Evolutionary conservation across 2,888 invertebrate species (phyloP), one percentile per base, ranked within the genome.

Genomic region (Creontiades dilutus): DNA sequence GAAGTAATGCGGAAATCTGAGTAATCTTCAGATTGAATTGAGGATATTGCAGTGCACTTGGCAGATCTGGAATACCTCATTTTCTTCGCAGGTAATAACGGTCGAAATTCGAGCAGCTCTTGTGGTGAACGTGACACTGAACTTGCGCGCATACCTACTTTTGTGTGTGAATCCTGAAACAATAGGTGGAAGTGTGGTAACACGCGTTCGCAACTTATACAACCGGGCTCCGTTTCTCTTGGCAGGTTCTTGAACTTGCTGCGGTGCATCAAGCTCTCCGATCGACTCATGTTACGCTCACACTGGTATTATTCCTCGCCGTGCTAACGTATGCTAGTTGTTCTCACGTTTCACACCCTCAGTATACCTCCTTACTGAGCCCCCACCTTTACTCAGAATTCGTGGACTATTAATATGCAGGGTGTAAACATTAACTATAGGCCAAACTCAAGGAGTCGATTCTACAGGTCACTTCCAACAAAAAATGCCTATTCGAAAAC

Each of bases 111-210:
- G 52, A 52, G 52, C 52, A 7, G n/a, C 11, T 52, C 52, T 75
- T 19, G 75, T 19, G 28, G 75, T 75, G 13, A 57, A 84, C 48
- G 28, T 84, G 84, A 55, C 84, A 28, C 57, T 84, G 84, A 84
- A 52, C 84, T 84, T 84, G 28, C 84, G 9, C 84, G 55, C 84
- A 84, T 84, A 84, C 55, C 57, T 84, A 47, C 9, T 46, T 75
- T 37, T 48, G 84, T 84, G 57, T 84, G 84, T 84, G 84, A 84
- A 84, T 19, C 52, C 55, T 28, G 57, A 57, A 84, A 84, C 84
- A 84, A 84, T 84, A 27, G 84, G 57, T 52, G 84, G 84, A 84
- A 84, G 84, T 55, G 84, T 57, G 84, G 84, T 84, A 55, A 84
- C 84, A 55, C 57, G 57, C 84, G 57, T 27, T 84, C 84, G 55